Evolutionary conservation across 2,888 invertebrate genomes (phyloP).

Genomic region (Cabera pusaria): DNA sequence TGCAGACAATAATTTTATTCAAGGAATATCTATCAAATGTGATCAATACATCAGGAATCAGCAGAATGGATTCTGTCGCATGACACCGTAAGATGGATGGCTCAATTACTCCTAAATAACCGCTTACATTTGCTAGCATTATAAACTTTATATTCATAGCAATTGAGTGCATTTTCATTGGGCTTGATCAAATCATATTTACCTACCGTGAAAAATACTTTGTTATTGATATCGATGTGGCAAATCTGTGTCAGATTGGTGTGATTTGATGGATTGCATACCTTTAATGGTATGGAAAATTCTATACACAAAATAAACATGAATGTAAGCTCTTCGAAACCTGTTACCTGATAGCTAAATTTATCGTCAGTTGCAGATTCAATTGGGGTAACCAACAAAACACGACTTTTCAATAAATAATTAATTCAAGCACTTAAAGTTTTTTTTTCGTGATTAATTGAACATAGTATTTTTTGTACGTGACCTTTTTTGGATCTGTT

Average conservation of each 20-base stretch:
- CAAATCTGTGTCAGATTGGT: conserved; percentile 43
- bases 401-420: no score
- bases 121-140: conserved; percentile 25
- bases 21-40: conserved; percentile 37
- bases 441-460: no score
- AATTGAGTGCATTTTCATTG: conserved; percentile 27
- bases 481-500: no score
- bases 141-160: conserved; percentile 21
- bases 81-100: conserved; percentile 52
- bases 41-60: conserved; percentile 45
- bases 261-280: conserved; percentile 32
- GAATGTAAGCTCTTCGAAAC: no score
- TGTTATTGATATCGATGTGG: conserved; percentile 44
- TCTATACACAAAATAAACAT: no score
- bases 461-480: no score
- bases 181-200: conserved; percentile 23
- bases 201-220: conserved; percentile 36
- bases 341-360: no score
- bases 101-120: conserved; percentile 47
- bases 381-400: no score
- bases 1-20: no score
- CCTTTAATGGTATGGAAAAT: conserved; percentile 12
- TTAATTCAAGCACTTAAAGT: no score
- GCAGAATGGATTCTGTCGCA: conserved; percentile 33
- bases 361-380: no score